Evolutionary conservation across 53 echinoderm and acorn worm genomes (phyloP).

Genomic region (Patiria pectinifera): DNA sequence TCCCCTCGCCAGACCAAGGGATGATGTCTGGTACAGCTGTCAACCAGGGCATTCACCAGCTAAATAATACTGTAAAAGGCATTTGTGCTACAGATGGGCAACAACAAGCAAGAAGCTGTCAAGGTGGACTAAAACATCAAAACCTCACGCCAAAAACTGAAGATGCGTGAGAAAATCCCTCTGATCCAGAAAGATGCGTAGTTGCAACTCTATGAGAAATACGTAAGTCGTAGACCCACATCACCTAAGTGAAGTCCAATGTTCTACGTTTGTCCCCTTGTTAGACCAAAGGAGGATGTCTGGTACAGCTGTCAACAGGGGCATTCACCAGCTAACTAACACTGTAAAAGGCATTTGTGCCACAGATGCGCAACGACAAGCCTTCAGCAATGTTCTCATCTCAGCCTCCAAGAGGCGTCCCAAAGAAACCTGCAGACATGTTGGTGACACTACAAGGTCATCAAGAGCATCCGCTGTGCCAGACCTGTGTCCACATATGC

Average conservation of each 20-base stretch:
- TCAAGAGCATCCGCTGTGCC: no score
- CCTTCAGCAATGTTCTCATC: neutral
- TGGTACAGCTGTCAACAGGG: neutral
- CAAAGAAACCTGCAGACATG: neutral
- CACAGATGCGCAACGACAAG: no score
- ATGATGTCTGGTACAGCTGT: neutral
- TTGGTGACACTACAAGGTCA: no score
- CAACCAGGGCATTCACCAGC: neutral
- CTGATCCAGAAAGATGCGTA: constrained; percentile 19
- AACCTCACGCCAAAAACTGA: constrained; percentile 4
- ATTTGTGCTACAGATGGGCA: neutral
- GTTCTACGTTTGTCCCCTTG: constrained; percentile 42
- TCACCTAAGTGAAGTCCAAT: constrained; percentile 19
- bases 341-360: constrained; percentile 24
- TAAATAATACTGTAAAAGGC: constrained; percentile 7
- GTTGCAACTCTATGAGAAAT: constrained; percentile 8
- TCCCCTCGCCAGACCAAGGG: neutral
- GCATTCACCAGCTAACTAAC: constrained; percentile 8
- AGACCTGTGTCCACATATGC: no score
- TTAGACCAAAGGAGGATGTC: constrained; percentile 13
- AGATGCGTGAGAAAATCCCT: constrained; percentile 28
- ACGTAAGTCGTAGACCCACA: constrained; percentile 31
- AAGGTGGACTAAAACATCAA: no score
- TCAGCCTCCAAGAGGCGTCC: neutral
- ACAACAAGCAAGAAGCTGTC: no score